Evolutionary conservation across 2,113 vertebrate genomes (phyloP).

Genomic region (Charina bottae): DNA sequence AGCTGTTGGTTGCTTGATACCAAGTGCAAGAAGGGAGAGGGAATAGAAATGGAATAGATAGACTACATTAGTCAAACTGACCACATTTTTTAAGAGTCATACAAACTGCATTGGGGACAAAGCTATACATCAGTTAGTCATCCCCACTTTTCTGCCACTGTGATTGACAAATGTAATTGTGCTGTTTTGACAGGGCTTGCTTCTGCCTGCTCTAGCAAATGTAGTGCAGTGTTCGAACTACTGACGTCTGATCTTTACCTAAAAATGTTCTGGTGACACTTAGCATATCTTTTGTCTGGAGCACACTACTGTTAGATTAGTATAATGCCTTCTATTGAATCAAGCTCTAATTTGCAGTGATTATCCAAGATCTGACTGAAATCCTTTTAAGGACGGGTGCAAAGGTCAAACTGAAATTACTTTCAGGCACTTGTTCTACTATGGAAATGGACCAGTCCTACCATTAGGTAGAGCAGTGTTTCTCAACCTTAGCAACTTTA

Average conservation of each 20-base stretch:
- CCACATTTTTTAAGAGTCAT: not conserved
- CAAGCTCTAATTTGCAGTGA: not conserved
- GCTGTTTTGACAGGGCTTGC: not conserved
- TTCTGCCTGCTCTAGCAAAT: not conserved
- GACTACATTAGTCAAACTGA: not conserved
- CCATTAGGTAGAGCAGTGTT: not conserved
- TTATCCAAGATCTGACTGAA: not conserved
- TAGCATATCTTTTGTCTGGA: not conserved
- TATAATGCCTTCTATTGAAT: not conserved
- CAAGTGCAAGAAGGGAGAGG: not conserved
- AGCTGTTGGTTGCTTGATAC: conserved; percentile 16
- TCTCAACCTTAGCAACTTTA: no score
- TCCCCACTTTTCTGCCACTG: not conserved
- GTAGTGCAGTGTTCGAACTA: not conserved
- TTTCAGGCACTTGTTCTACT: not conserved
- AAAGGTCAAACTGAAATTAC: not conserved
- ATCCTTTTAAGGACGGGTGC: not conserved
- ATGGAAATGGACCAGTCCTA: not conserved
- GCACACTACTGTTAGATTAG: not conserved
- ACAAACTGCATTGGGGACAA: conserved; percentile 14
- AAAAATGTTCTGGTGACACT: not conserved
- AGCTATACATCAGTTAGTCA: not conserved
- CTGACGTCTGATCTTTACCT: not conserved
- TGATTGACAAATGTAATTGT: not conserved
- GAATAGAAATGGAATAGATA: conserved; percentile 13